phyloP scores from a whole-genome alignment of 2,113 vertebrate genomes.

The Chionomys nivalis region DNA sequence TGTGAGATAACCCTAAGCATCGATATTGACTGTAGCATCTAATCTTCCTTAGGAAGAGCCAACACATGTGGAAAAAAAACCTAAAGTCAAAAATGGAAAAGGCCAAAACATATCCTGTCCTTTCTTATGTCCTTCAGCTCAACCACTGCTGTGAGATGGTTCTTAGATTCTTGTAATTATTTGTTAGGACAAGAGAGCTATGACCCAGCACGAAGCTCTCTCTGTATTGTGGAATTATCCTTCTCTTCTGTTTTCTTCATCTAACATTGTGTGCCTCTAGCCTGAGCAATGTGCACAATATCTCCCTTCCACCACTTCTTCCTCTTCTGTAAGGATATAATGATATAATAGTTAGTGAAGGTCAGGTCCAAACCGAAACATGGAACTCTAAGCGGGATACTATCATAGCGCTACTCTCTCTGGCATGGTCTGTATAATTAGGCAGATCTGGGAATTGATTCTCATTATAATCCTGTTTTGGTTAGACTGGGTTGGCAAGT shows the following conservation, averaged over 20 bases:
- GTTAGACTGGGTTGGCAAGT: neutral
- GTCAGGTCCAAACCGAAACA: neutral
- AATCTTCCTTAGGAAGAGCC: neutral
- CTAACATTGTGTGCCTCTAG: neutral
- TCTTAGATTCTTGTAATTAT: neutral
- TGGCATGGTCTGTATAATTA: neutral
- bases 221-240: neutral
- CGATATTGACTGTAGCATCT: neutral
- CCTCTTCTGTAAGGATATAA: neutral
- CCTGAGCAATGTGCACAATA: neutral
- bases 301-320: neutral
- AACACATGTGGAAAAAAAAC: neutral
- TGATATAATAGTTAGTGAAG: neutral
- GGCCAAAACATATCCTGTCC: neutral
- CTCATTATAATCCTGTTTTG: neutral
- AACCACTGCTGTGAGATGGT: neutral
- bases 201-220: rapidly evolving
- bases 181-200: neutral
- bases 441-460: neutral
- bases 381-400: neutral
- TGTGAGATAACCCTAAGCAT: neutral
- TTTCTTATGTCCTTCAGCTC: neutral
- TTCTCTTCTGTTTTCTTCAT: neutral
- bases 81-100: neutral
- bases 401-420: neutral